These are phyloP conservation scores for Colistium nudipinnis DNA, from an alignment of 2,113 vertebrate genomes.

Conservation along the genomic window DNA sequence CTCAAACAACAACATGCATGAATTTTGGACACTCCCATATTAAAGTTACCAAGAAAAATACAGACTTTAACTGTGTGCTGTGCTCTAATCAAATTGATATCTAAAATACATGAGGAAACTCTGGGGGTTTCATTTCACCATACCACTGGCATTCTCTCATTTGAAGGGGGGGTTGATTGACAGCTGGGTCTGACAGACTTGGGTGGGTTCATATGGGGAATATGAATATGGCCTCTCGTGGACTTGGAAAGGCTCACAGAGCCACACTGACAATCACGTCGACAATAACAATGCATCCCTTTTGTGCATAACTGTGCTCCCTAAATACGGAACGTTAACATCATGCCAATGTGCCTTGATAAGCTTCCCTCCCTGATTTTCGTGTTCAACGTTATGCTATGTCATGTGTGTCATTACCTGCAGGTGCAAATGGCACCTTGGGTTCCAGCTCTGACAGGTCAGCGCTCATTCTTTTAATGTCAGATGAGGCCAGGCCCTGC, in stretches of 20 bases:
- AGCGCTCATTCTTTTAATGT: constrained; percentile 93
- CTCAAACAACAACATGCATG: constrained; percentile 34
- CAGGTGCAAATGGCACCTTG: constrained; percentile 85
- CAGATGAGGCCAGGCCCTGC: constrained; percentile 83
- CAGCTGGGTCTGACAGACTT: not conserved
- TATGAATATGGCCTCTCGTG: not conserved
- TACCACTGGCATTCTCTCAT: constrained; percentile 5
- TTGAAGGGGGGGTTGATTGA: constrained; percentile 3
- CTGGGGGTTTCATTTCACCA: constrained; percentile 4
- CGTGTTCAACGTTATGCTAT: not conserved
- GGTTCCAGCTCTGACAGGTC: constrained; percentile 96
- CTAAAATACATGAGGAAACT: not conserved
- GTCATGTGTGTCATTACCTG: constrained; percentile 84
- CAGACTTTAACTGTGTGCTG: not conserved
- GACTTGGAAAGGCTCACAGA: not conserved
- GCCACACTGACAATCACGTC: not conserved
- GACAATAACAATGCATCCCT: constrained; percentile 1
- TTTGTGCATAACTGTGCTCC: not conserved
- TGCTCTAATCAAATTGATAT: not conserved
- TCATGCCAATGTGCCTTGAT: constrained; percentile 1
- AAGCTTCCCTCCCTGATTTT: not conserved
- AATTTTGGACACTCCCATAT: not conserved
- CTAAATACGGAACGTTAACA: not conserved
- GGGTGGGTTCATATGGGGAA: not conserved
- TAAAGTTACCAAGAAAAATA: constrained; percentile 8